Evolutionary conservation across 2,888 invertebrate species (phyloP), one percentile per base, ranked within the genome.

Genomic region (Stenotaenia linearis): DNA sequence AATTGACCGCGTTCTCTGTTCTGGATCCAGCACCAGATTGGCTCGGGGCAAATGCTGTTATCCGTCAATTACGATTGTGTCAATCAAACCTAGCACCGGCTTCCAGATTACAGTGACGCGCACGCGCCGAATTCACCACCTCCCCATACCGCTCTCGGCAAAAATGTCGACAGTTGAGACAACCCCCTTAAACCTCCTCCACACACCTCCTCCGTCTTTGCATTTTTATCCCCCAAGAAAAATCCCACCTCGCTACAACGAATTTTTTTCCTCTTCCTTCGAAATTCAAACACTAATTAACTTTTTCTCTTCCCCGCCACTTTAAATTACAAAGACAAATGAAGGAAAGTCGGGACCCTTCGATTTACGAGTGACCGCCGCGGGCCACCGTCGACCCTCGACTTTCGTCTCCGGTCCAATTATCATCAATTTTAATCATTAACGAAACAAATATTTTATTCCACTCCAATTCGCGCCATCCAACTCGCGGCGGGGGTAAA

Each of bases 11-110:
- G 37, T 75, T 75, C 75, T 75, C 37, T 37, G 37, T 75, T 75
- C 75, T 75, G 32, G 37, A 75, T 75, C 75, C 30, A 75, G 37
- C 75, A 37, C 75, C 37, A 50, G 50, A 78, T 78, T 28, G 78
- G 30, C 78, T 35, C 45, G 61, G 30, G 61, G 50, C 78, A 61
- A 78, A 78, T 78, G 45, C 61, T 28, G 78, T 78, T 78, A 78
- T 32, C 56, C 25, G 78, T 61, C 78, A 78, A 78, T 78, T 78
- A 78, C 50, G 78, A 40, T 28, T 32, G 50, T 78, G 78, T 56
- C 78, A 37, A 45, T 77, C 77, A 77, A 75, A 75, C 37, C 75
- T 15, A 32, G 35, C 32, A 6, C 32, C 37, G 28, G 37, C 37
- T 75, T 32, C 75, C 37, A 35, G 30, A 37, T 30, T 35, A 21